These are phyloP conservation scores for Synergus japonicus DNA, from an alignment of 2,888 invertebrate genomes.

Conservation along the genomic window DNA sequence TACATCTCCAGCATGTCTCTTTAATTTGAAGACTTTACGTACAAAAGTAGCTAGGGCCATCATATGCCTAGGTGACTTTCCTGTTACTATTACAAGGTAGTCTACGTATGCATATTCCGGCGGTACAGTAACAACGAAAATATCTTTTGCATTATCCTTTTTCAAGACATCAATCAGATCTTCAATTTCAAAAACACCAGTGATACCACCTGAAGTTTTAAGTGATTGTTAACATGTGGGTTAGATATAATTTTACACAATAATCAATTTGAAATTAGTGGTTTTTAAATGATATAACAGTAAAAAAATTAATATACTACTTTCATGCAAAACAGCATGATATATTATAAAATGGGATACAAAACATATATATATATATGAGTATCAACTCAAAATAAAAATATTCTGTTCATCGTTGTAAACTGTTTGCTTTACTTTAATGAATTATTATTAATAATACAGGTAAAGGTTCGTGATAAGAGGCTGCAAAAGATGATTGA, in stretches of 20 bases:
- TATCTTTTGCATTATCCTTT: constrained; percentile 87
- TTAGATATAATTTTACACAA: background rate
- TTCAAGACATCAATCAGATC: constrained; percentile 88
- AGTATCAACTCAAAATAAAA: no score
- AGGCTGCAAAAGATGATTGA: background rate
- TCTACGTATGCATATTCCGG: constrained; percentile 88
- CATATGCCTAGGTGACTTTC: constrained; percentile 87
- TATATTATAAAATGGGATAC: no score
- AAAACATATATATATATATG: no score
- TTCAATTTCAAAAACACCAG: constrained; percentile 93
- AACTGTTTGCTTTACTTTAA: no score
- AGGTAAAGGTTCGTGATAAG: background rate
- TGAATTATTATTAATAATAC: no score
- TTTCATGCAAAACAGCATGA: no score
- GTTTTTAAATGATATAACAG: no score
- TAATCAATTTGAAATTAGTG: constrained; percentile 7
- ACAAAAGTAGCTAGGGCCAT: constrained; percentile 86
- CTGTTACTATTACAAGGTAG: constrained; percentile 89
- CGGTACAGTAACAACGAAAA: constrained; percentile 90
- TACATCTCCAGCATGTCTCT: constrained; percentile 81
- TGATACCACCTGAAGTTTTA: constrained; percentile 83
- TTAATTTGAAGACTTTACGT: constrained; percentile 87
- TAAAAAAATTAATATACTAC: no score
- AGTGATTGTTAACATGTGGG: background rate
- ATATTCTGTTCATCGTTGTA: no score